phyloP scores from a whole-genome alignment of 2,888 invertebrate species.

The Eupithecia subfuscata region DNA sequence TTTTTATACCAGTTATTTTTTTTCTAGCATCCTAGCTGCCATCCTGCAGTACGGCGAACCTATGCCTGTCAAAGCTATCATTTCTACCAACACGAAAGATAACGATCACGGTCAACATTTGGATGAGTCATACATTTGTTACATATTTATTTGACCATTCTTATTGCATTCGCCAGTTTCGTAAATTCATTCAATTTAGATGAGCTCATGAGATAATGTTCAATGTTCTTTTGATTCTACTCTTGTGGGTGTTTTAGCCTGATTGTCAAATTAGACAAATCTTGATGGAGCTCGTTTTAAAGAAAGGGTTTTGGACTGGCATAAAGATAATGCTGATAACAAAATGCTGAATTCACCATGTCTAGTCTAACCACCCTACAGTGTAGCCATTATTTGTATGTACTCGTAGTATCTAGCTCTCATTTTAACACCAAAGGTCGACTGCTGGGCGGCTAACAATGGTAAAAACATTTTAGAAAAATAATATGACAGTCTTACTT shows the following conservation, averaged over 20 bases:
- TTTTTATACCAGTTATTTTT: neutral
- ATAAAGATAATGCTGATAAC: neutral
- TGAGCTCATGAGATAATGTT: neutral
- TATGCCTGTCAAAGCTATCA: neutral
- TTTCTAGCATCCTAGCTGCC: neutral
- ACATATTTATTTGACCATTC: neutral
- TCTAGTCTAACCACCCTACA: too few species aligned
- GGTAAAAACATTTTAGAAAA: neutral
- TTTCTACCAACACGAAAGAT: neutral
- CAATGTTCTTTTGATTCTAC: neutral
- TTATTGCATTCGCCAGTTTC: neutral
- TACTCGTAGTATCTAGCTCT: too few species aligned
- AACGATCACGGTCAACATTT: neutral
- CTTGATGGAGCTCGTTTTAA: neutral
- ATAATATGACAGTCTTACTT: neutral
- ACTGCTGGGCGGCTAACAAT: neutral
- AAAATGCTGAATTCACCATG: neutral
- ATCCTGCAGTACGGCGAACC: neutral
- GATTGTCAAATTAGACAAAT: neutral
- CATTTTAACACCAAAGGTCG: neutral
- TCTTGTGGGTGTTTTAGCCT: constrained; percentile 1
- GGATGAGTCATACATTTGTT: neutral
- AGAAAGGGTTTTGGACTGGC: neutral
- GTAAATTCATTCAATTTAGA: neutral
- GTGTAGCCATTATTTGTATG: too few species aligned